Percentiles rank a stretch among this genome's conserved stretches.
These are phyloP conservation scores for Leptinotarsa defecta DNA, from an alignment of 1,140 invertebrate genomes.

Conservation along the genomic window DNA sequence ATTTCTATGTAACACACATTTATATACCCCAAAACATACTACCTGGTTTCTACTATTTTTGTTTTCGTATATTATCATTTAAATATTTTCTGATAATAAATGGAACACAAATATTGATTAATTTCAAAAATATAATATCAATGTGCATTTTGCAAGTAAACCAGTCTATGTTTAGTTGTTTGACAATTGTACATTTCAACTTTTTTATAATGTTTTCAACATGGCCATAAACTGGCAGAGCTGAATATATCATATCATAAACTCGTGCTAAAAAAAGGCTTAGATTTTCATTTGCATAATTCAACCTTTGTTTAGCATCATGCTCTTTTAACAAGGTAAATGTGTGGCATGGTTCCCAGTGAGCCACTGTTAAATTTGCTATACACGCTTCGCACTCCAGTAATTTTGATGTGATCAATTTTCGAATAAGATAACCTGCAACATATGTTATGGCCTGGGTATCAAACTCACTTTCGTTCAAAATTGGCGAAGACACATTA, in stretches of 20 bases:
- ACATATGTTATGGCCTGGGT: conserved; percentile 5
- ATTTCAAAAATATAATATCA: too few relatives aligned
- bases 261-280: too few relatives aligned
- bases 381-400: conserved; percentile 1
- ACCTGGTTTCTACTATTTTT: too few relatives aligned
- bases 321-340: conserved; percentile 4
- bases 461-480: conserved; percentile 1
- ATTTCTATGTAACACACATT: too few relatives aligned
- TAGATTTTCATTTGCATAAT: not conserved
- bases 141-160: too few relatives aligned
- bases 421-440: conserved; percentile 1
- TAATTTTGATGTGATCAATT: conserved; percentile 5
- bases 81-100: too few relatives aligned
- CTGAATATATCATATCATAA: too few relatives aligned
- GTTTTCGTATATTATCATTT: too few relatives aligned
- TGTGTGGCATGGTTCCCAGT: conserved; percentile 4
- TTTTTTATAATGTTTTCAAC: too few relatives aligned
- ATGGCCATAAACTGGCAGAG: too few relatives aligned
- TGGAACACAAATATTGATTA: too few relatives aligned
- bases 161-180: not conserved
- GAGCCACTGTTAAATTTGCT: conserved; percentile 3
- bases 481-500: not conserved
- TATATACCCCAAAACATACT: too few relatives aligned
- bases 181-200: not conserved
- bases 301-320: conserved; percentile 3